Conservation (phyloP, 2,113 vertebrate genomes). For the Himantopus leucocephalus region DNA sequence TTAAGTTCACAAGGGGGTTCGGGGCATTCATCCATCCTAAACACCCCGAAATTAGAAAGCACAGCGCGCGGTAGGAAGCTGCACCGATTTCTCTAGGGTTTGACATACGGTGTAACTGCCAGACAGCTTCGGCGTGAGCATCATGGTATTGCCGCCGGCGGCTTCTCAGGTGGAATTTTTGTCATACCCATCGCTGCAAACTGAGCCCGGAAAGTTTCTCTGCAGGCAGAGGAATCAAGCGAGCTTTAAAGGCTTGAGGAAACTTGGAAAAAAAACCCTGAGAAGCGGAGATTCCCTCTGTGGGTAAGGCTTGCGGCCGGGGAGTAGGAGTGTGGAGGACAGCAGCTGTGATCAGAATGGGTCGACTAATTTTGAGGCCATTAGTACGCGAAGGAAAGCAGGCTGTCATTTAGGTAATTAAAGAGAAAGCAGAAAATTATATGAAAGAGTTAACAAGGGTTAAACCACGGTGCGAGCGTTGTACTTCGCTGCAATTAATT, state of each 20-base stretch:
- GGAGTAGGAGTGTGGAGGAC: neutral
- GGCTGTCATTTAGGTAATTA: neutral
- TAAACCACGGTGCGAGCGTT: neutral
- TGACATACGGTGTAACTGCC: rapidly evolving
- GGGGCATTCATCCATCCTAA: neutral
- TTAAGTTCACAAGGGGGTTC: neutral
- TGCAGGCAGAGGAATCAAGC: neutral
- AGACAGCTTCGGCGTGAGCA: neutral
- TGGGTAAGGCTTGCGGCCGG: rapidly evolving
- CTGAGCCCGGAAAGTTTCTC: neutral
- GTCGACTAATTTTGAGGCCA: neutral
- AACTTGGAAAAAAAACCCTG: neutral
- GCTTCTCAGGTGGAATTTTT: neutral
- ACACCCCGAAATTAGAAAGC: rapidly evolving
- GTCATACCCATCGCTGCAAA: neutral
- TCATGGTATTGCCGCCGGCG: rapidly evolving
- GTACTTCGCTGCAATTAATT: neutral
- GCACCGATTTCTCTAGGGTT: neutral
- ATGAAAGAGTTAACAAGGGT: neutral
- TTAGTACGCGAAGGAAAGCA: neutral
- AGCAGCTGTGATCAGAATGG: neutral
- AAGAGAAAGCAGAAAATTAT: neutral
- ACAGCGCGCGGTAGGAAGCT: rapidly evolving
- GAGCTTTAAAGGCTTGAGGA: neutral
- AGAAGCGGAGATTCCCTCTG: neutral